Percentiles rank a stretch among this genome's conserved stretches.
Evolutionary conservation across 2,113 vertebrate genomes (phyloP).

Genomic region (Tachysurus fulvidraco): DNA sequence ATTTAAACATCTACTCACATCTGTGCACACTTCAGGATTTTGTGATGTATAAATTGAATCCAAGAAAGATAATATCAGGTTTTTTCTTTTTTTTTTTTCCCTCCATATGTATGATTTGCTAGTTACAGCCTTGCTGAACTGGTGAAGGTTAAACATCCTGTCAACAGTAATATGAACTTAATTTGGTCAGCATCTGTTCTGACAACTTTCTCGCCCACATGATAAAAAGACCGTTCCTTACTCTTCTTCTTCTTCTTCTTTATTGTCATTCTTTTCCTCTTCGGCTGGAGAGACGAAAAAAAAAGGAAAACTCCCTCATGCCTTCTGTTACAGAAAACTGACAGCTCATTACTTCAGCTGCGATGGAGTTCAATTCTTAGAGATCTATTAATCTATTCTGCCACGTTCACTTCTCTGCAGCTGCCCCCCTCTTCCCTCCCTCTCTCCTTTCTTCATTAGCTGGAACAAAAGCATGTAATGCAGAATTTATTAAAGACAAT

Average conservation of each 20-base stretch:
- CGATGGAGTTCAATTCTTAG: slow-evolving; percentile 66
- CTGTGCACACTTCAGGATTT: not conserved
- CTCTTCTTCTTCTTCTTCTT: slow-evolving; percentile 5
- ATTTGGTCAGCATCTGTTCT: slow-evolving; percentile 52
- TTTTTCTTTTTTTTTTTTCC: not conserved
- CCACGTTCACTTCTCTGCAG: slow-evolving; percentile 49
- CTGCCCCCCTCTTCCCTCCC: slow-evolving; percentile 45
- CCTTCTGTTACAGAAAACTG: slow-evolving; percentile 54
- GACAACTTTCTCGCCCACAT: slow-evolving; percentile 56
- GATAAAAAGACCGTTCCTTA: slow-evolving; percentile 42
- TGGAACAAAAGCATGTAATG: slow-evolving; percentile 63
- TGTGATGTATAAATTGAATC: not conserved
- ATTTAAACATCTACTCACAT: not conserved
- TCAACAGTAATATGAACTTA: slow-evolving; percentile 50
- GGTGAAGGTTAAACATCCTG: slow-evolving; percentile 24
- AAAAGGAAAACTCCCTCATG: slow-evolving; percentile 51
- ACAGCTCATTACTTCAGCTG: slow-evolving; percentile 70
- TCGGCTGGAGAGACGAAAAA: slow-evolving; percentile 8
- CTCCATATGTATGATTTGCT: not conserved
- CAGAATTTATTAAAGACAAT: slow-evolving; percentile 70
- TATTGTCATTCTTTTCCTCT: slow-evolving; percentile 37
- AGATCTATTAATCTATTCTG: slow-evolving; percentile 70
- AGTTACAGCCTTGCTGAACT: not conserved
- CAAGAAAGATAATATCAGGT: not conserved
- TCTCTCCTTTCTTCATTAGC: slow-evolving; percentile 66